phyloP scores from a whole-genome alignment of 2,888 invertebrate genomes.

The Spicauda simplicius region DNA sequence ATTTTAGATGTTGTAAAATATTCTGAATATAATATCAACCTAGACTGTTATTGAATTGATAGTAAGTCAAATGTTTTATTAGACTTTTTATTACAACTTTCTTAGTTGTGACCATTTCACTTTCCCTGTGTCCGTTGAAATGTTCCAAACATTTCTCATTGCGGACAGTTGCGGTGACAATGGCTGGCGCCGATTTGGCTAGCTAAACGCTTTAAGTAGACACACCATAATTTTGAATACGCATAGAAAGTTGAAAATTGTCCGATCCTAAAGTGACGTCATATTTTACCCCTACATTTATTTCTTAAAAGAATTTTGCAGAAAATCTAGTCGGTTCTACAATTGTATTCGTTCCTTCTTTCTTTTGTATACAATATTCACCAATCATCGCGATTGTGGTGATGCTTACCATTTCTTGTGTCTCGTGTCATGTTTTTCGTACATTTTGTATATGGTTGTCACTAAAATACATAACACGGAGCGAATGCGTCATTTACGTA shows the following conservation, averaged over 20 bases:
- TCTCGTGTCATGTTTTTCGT: too few relatives aligned
- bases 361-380: too few relatives aligned
- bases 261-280: background rate
- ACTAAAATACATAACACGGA: too few relatives aligned
- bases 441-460: too few relatives aligned
- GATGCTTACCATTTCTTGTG: too few relatives aligned
- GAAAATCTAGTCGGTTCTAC: too few relatives aligned
- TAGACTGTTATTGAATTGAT: background rate
- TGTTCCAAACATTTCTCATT: background rate
- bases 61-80: constrained; percentile 11
- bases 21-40: background rate
- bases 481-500: too few relatives aligned
- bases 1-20: background rate
- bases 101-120: constrained; percentile 4
- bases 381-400: too few relatives aligned
- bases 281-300: background rate
- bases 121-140: background rate
- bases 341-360: too few relatives aligned
- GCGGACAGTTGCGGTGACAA: constrained; percentile 3
- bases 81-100: constrained; percentile 8
- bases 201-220: constrained; percentile 10
- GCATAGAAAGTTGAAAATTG: background rate
- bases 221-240: constrained; percentile 2
- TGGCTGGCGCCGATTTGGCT: constrained; percentile 26
- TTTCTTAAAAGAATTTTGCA: too few relatives aligned